Conservation (phyloP, 2,888 invertebrate genomes). For the Coleophora deauratella region DNA sequence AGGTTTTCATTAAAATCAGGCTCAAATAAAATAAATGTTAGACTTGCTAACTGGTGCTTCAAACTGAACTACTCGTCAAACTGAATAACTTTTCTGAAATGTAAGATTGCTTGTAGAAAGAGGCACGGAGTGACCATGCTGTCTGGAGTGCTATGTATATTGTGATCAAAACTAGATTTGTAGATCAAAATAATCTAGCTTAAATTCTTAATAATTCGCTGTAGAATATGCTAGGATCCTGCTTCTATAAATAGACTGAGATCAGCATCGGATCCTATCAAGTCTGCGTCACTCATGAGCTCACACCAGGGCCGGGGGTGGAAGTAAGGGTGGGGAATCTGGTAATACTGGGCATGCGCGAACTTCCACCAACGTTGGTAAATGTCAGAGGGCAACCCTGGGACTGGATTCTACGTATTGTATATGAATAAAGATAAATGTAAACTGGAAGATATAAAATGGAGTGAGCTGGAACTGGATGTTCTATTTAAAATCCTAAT, state of each 20-base stretch:
- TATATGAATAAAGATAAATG: neutral
- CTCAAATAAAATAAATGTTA: too few species aligned
- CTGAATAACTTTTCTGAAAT: too few species aligned
- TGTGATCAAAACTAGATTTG: too few species aligned
- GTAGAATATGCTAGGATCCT: conserved; percentile 12
- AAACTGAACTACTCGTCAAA: too few species aligned
- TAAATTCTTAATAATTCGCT: too few species aligned
- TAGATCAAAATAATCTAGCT: too few species aligned
- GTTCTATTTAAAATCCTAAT: too few species aligned
- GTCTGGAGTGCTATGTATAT: too few species aligned
- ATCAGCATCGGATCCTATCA: conserved; percentile 30
- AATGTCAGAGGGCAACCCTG: conserved; percentile 67
- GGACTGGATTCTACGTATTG: conserved; percentile 31
- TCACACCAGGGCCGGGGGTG: conserved; percentile 18
- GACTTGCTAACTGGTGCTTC: too few species aligned
- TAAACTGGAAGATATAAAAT: neutral
- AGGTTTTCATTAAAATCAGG: too few species aligned
- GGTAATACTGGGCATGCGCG: conserved; percentile 42
- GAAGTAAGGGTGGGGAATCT: conserved; percentile 9
- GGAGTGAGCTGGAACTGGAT: neutral
- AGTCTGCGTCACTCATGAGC: conserved; percentile 58
- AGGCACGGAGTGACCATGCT: too few species aligned
- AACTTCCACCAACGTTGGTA: conserved; percentile 30
- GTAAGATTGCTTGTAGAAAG: too few species aligned
- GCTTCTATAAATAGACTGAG: conserved; percentile 48